Base-by-base conservation (phyloP, 2,797 vertebrate genomes). In the Diplodus puntazzo region DNA sequence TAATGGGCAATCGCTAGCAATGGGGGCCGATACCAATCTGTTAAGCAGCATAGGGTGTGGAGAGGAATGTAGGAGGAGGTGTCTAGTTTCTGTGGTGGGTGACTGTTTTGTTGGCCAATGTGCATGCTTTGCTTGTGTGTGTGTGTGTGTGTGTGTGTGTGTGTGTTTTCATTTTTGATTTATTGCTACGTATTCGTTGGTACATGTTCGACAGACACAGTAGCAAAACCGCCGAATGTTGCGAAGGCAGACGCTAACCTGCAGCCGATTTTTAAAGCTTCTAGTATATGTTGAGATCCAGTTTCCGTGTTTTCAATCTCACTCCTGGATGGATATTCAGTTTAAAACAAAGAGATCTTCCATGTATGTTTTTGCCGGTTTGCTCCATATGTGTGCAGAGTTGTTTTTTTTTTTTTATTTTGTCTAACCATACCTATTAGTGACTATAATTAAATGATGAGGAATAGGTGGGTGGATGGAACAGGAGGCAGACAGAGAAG, bases 381-480 rank as follows among this genome's bases (percentile, higher is more conserved):
- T 75, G 67, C 69, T 83, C 66, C 59, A 78, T 81, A 82, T 76
- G 50, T 72, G 73, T 82, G 52, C 77, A 80, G 48, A 62, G n/a
- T 68, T 72, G 76, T 86, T 45, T 68, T 75, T 68, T 72, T 78
- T 86, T 45, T 68, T 73, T 69, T 71, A 88, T 87, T 88, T 79
- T 79, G 80, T 88, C 83, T 84, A 90, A 90, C 90, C 82, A 89
- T 93, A 92, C 91, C 91, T 95, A 91, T 95, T 95, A 94, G 90
- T 81, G 91, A 78, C 90, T 93, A 91, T 93, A 92, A 93, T 94
- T 94, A 94, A 93, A 93, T 93, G 90, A 93, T 91, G 90, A 90
- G 89, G 91, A 93, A 88, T 87, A 93, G 93, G 93, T 93, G 92
- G 93, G 94, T 88, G 89, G 92, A 89, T 92, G 89, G 88, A 90